Base-by-base conservation (phyloP, 2,797 vertebrate genomes). In the Tapera naevia region DNA sequence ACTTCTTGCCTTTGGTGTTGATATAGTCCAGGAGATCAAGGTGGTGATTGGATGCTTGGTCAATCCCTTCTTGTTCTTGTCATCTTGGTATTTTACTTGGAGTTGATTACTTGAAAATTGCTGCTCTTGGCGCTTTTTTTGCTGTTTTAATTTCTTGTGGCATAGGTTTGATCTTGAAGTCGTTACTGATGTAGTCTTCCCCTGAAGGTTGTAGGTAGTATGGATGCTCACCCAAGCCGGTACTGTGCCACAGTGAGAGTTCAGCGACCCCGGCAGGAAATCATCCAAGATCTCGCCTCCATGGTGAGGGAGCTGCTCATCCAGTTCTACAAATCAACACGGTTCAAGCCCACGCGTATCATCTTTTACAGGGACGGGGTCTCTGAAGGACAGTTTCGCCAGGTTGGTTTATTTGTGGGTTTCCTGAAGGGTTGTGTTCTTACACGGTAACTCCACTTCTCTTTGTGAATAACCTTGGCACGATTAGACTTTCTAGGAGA, bases 301-400 rank as follows among this genome's bases (percentile, higher is more conserved):
- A 99, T 99, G 99, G 99, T 99, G 96, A 98, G 99, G 69, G 99
- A 99, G 95, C 97, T 99, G 62, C 99, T 99, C 86, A 99, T 99
- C 96, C 99, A 99, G 94, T 99, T 99, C 98, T 99, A 99, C 98
- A 99, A 99, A 95, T 99, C 99, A 12, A 99, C 99, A 11, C 99
- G 99, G 64, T 99, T 99, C 98, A 99, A 99, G 95, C 99, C 99
- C 96, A 99, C 99, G 11, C 97, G 99, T 12, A 99, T 99, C 97
- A 99, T 99, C 98, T 99, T 99, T 98, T 99, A 99, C 95, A 98
- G 99, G 94, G 99, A 99, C 27, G 99, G 99, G 18, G 99, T 99
- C 92, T 99, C 99, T 75, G 99, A 99, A 96, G 99, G 99, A 90
- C 99, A 99, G 95, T 99, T 99, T 97, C 98, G 99, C 98, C 99